Evolutionary conservation across 2,113 vertebrate genomes (phyloP).

Genomic region (Poicephalus gulielmi): DNA sequence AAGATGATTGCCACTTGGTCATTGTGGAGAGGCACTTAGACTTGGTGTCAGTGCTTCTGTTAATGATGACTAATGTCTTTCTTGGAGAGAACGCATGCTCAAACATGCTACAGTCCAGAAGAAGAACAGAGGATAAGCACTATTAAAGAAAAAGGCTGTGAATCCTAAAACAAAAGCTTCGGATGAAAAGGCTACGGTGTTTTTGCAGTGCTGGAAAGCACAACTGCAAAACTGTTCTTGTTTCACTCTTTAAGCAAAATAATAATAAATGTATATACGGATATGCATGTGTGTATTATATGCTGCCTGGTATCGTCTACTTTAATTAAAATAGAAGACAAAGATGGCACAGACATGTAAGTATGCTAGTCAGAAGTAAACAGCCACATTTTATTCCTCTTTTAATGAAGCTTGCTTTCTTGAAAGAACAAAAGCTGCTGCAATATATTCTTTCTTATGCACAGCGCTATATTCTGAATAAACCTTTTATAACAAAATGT

Average conservation of each 20-base stretch:
- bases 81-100: conserved; percentile 78
- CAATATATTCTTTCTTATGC: neutral
- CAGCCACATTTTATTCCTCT: neutral
- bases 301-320: neutral
- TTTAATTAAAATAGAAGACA: neutral
- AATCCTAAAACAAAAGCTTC: conserved; percentile 67
- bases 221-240: neutral
- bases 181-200: neutral
- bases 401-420: neutral
- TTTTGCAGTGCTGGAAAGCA: neutral
- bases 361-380: neutral
- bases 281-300: neutral
- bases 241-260: neutral
- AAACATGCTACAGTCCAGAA: conserved; percentile 56
- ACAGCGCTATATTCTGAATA: neutral
- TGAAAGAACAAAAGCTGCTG: neutral
- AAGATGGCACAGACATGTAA: neutral
- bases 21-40: conserved; percentile 90
- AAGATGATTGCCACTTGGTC: conserved; percentile 90
- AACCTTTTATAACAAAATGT: conserved; percentile 31
- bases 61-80: conserved; percentile 98
- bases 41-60: conserved; percentile 86
- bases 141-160: conserved; percentile 14
- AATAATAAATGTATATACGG: neutral
- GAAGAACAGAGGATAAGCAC: conserved; percentile 1